These are phyloP conservation scores for Stomatorhinus ivindoensis DNA, from an alignment of 2,113 vertebrate species.

Conservation along the genomic window DNA sequence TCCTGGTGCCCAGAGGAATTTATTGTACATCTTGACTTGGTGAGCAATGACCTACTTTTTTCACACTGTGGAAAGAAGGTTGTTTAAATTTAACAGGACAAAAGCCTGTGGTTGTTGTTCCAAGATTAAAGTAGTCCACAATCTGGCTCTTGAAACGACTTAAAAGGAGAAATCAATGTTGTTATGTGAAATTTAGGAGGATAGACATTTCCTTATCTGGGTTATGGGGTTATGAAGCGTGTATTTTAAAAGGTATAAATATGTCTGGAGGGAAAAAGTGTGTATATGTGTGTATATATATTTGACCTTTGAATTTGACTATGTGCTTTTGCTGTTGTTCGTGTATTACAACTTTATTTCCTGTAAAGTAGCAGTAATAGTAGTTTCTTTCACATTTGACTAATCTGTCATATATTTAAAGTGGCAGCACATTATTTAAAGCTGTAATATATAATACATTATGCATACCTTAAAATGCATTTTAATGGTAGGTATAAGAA, in stretches of 20 bases:
- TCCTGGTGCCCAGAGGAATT: background rate
- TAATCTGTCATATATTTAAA: background rate
- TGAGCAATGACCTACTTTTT: slow-evolving; percentile 24
- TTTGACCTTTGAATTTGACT: background rate
- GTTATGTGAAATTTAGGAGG: background rate
- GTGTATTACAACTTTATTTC: background rate
- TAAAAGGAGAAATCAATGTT: background rate
- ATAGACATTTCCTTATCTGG: background rate
- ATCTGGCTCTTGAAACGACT: slow-evolving; percentile 1
- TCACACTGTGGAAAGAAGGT: background rate
- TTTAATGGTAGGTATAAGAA: background rate
- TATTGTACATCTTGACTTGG: background rate
- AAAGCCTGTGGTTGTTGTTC: slow-evolving; percentile 11
- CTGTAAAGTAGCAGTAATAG: background rate
- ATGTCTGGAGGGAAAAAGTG: background rate
- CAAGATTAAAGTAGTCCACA: background rate
- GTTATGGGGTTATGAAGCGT: background rate
- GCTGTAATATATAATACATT: background rate
- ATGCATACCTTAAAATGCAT: background rate
- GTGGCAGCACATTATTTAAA: background rate
- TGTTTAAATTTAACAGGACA: slow-evolving; percentile 16
- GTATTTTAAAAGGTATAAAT: background rate
- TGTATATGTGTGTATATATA: background rate
- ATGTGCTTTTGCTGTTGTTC: background rate
- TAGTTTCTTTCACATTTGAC: background rate